These are phyloP conservation scores for Callithrix jacchus DNA, from an alignment of 2,113 vertebrate genomes.

Conservation along the genomic window DNA sequence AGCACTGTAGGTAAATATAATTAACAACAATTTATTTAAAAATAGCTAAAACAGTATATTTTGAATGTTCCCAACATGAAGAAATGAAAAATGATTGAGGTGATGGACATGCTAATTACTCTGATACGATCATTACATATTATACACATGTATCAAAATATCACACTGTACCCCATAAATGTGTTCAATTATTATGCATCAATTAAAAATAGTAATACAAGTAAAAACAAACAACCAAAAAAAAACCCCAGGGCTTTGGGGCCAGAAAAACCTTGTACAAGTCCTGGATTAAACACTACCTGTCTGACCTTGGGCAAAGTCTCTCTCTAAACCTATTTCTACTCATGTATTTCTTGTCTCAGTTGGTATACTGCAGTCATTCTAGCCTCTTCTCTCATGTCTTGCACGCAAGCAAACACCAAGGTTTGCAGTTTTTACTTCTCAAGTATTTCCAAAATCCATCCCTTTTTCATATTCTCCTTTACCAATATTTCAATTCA, in stretches of 20 bases:
- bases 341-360: background rate
- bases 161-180: background rate
- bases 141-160: background rate
- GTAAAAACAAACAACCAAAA: background rate
- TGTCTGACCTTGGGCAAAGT: background rate
- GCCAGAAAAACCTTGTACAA: background rate
- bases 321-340: background rate
- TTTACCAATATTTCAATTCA: background rate
- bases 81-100: background rate
- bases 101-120: background rate
- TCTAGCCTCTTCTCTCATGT: background rate
- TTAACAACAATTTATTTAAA: background rate
- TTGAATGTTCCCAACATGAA: background rate
- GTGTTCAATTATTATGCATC: background rate
- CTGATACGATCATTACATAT: background rate
- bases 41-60: background rate
- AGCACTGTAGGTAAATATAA: background rate
- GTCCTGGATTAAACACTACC: background rate
- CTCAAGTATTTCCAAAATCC: constrained; percentile 2
- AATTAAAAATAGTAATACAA: background rate
- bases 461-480: background rate
- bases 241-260: background rate
- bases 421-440: constrained; percentile 37
- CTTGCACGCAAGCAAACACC: background rate
- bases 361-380: background rate